These are phyloP conservation scores for Acromyrmex echinatior DNA, from an alignment of 1,140 invertebrate species.

Conservation along the genomic window DNA sequence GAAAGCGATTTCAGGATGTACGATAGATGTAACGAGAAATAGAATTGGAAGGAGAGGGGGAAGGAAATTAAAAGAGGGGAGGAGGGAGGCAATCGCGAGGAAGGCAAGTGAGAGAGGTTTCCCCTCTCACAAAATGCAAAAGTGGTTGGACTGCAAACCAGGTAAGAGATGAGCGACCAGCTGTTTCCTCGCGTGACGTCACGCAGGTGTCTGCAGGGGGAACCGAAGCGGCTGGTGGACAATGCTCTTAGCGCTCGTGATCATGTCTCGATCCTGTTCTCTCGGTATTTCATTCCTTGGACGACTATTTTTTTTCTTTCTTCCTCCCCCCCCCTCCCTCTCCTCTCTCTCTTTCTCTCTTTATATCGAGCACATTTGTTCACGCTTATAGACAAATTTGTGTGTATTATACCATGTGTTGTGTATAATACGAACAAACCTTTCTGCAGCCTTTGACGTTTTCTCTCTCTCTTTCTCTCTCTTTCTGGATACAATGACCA, in stretches of 20 bases:
- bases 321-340: background rate
- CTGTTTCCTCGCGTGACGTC: constrained; percentile 82
- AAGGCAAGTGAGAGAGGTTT: constrained; percentile 48
- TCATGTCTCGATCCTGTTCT: constrained; percentile 67
- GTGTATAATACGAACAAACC: background rate
- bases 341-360: background rate
- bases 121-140: constrained; percentile 50
- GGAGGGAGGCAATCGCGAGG: background rate
- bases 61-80: constrained; percentile 13
- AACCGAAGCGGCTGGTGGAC: constrained; percentile 78
- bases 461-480: background rate
- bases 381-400: constrained; percentile 17
- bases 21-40: background rate
- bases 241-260: constrained; percentile 73
- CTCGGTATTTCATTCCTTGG: constrained; percentile 26
- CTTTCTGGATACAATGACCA: background rate
- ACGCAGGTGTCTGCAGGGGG: constrained; percentile 71
- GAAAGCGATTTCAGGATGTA: constrained; percentile 19
- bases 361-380: background rate
- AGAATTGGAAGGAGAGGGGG: background rate
- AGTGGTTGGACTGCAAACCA: constrained; percentile 57
- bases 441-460: constrained; percentile 2
- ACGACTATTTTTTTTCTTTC: background rate
- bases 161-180: constrained; percentile 78
- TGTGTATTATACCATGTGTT: background rate